Evolutionary conservation across 2,888 invertebrate species (phyloP).

Genomic region (Trachelus iudaicus): DNA sequence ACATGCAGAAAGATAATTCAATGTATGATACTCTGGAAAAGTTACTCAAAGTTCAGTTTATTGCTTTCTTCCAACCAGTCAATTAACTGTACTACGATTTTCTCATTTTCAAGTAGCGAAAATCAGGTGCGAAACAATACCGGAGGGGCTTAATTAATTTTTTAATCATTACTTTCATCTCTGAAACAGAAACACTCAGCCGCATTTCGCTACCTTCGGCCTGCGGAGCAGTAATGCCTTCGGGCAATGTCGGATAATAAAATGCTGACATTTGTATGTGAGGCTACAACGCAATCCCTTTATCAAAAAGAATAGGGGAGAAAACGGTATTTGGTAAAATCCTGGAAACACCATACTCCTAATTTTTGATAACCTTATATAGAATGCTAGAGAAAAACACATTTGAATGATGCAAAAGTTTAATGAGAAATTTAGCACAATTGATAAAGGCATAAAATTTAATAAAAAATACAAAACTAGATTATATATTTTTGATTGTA

Average conservation of each 20-base stretch:
- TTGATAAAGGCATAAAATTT: no score
- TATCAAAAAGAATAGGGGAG: not conserved
- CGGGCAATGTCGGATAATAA: slow-evolving; percentile 14
- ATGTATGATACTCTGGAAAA: not conserved
- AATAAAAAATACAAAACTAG: no score
- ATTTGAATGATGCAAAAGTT: not conserved
- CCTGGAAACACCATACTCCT: not conserved
- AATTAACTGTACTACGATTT: not conserved
- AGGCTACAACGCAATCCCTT: not conserved
- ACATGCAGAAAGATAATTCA: not conserved
- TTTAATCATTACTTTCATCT: slow-evolving; percentile 28
- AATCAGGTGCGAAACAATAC: not conserved
- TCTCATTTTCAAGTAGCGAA: not conserved
- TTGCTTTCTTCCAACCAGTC: not conserved
- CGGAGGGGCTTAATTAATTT: slow-evolving; percentile 9
- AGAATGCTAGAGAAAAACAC: not conserved
- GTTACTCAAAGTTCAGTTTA: not conserved
- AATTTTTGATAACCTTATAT: not conserved
- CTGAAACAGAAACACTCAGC: slow-evolving; percentile 29
- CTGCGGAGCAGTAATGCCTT: slow-evolving; percentile 23
- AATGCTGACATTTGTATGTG: slow-evolving; percentile 17
- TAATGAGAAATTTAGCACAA: no score
- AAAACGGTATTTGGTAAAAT: not conserved
- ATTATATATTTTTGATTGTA: no score
- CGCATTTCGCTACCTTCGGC: slow-evolving; percentile 18